phyloP scores from a whole-genome alignment of 2,888 invertebrate species.

The Noctua janthina region DNA sequence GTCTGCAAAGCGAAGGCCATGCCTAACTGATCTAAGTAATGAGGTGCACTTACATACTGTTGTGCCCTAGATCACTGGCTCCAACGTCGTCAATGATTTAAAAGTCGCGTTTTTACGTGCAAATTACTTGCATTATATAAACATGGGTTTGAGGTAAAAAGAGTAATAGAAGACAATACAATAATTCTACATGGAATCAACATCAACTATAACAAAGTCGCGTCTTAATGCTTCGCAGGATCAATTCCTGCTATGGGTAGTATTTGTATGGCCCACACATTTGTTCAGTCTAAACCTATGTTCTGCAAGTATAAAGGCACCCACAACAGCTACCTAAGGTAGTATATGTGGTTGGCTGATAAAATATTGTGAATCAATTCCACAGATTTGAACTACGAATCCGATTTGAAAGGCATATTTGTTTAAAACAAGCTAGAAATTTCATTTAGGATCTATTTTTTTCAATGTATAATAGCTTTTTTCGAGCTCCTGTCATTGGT shows the following conservation, averaged over 20 bases:
- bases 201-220: constrained; percentile 24
- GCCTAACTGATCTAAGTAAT: too few species aligned
- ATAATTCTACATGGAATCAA: constrained; percentile 26
- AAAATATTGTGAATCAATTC: constrained; percentile 60
- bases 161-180: constrained; percentile 9
- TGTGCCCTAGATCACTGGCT: too few species aligned
- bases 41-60: too few species aligned
- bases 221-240: background rate
- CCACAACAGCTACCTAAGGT: constrained; percentile 16
- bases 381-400: constrained; percentile 42
- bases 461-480: constrained; percentile 14
- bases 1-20: too few species aligned
- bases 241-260: constrained; percentile 27
- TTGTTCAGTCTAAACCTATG: constrained; percentile 21
- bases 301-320: constrained; percentile 32
- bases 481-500: constrained; percentile 12
- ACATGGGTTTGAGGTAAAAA: constrained; percentile 7
- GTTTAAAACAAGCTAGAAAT: constrained; percentile 49
- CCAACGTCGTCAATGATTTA: background rate
- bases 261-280: constrained; percentile 27
- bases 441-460: constrained; percentile 37
- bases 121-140: constrained; percentile 24
- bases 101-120: background rate
- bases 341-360: constrained; percentile 17
- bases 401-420: constrained; percentile 37